A percentile compares a stretch with the other conserved stretches of the same genome.
Evolutionary conservation across 2,888 invertebrate genomes (phyloP).

Genomic region (Mantis religiosa): DNA sequence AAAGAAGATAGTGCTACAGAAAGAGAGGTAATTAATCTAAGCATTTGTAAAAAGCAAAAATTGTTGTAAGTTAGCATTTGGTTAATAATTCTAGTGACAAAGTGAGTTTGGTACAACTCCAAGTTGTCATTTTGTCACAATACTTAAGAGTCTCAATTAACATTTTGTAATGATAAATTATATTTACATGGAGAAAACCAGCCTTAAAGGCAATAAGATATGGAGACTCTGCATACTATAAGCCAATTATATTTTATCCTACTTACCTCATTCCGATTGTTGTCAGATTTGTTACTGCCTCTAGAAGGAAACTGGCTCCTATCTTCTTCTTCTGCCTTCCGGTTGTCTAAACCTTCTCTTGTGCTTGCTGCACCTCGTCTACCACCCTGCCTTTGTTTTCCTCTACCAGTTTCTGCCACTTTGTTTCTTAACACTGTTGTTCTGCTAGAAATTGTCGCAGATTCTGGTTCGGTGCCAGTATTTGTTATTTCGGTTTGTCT

Average conservation of each 20-base stretch:
- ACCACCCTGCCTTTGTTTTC: not conserved
- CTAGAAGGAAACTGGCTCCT: not conserved
- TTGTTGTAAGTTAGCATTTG: too few relatives aligned
- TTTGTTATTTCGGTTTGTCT: not conserved
- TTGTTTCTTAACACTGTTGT: not conserved
- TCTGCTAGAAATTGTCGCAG: not conserved
- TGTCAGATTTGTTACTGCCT: not conserved
- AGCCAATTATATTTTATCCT: not conserved
- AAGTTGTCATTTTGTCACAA: too few relatives aligned
- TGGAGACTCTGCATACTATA: too few relatives aligned
- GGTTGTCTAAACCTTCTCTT: not conserved
- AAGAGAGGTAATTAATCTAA: too few relatives aligned
- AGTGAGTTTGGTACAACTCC: too few relatives aligned
- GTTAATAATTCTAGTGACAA: too few relatives aligned
- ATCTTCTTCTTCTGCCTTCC: not conserved
- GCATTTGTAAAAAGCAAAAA: too few relatives aligned
- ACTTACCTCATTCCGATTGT: not conserved
- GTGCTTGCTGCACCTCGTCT: not conserved
- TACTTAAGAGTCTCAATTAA: too few relatives aligned
- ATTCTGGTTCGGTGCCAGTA: not conserved
- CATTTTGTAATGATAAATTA: too few relatives aligned
- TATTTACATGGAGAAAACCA: too few relatives aligned
- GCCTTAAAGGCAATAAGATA: too few relatives aligned
- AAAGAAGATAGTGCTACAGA: too few relatives aligned
- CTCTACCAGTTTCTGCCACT: not conserved